Base-by-base conservation (phyloP, 2,797 vertebrate genomes). In the Sebastes glaucus region DNA sequence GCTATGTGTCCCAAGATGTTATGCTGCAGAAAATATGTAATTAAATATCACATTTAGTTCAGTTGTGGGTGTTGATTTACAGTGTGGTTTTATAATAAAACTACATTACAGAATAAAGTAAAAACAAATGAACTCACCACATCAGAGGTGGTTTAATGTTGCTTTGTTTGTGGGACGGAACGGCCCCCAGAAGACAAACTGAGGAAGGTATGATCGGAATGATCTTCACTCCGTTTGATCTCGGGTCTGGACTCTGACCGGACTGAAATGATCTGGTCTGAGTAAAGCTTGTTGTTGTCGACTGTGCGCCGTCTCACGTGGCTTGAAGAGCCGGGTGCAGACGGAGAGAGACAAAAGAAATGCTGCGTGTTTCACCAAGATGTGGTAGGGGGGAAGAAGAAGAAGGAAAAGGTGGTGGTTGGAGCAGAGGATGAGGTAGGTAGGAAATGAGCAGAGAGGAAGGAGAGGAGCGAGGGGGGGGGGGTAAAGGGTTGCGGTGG, bases 171-270 rank as follows among this genome's bases (percentile, higher is more conserved):
- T 79, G 65, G n/a, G 28, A 55, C 23, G 22, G 49, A 57, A 18
- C 2, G 3, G 20, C 8, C 52, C 11, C 75, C 67, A 52, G 20
- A 0, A 6, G 55, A 61, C 20, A 53, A 13, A 72, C 71, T 77
- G 57, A 59, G 49, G 55, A 55, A 49, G n/a, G 64, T 22, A 82
- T 73, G 81, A 83, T 9, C 7, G 55, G 71, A 83, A 77, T 55
- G 77, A 84, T 35, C 28, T 33, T 22, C 3, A 59, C 75, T 46
- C 6, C 13, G 53, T 87, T 78, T 77, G 33, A 83, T 86, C 59
- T 66, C 4, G 14, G 23, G 49, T 52, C 65, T 32, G 9, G 18
- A 53, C 63, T 61, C 42, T 3, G 23, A 79, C 73, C 30, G 46
- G 52, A 52, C 65, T 63, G 7, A 70, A 23, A 27, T 33, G 20